A percentile compares a stretch with the other conserved stretches of the same genome.
phyloP scores from a whole-genome alignment of 1,140 invertebrate species.

The Penaeus chinensis region DNA sequence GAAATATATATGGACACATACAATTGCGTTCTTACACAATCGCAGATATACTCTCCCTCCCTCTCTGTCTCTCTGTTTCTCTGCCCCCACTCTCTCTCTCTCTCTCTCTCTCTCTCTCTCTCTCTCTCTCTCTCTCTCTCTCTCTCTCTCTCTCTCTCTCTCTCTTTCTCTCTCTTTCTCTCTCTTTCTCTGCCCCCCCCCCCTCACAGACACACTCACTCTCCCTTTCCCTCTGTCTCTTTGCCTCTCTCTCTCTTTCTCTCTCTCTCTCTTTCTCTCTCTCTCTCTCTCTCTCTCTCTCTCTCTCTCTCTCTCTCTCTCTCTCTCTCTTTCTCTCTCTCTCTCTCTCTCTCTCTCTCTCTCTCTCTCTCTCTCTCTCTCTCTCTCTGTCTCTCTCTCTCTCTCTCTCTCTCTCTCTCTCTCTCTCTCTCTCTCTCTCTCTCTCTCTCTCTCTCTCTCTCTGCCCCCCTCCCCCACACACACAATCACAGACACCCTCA shows the following conservation, averaged over 20 bases:
- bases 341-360: background rate
- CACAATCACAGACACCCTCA: background rate
- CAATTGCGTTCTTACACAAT: no score
- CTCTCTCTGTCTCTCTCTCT: background rate
- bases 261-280: constrained; percentile 5
- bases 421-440: constrained; percentile 1
- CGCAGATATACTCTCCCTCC: background rate
- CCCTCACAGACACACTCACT: background rate
- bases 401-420: constrained; percentile 4
- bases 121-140: background rate
- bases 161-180: background rate
- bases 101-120: constrained; percentile 6
- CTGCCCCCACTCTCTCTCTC: background rate
- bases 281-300: background rate
- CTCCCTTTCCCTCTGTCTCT: background rate
- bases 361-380: background rate
- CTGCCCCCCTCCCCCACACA: background rate
- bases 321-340: background rate
- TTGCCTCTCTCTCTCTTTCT: background rate
- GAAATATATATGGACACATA: background rate
- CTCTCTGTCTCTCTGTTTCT: background rate
- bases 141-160: background rate
- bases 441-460: background rate
- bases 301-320: background rate
- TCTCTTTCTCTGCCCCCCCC: background rate